Evolutionary conservation across 2,113 vertebrate genomes (phyloP), one percentile per base, ranked within the genome.

Genomic region (Lucifuga dentata): DNA sequence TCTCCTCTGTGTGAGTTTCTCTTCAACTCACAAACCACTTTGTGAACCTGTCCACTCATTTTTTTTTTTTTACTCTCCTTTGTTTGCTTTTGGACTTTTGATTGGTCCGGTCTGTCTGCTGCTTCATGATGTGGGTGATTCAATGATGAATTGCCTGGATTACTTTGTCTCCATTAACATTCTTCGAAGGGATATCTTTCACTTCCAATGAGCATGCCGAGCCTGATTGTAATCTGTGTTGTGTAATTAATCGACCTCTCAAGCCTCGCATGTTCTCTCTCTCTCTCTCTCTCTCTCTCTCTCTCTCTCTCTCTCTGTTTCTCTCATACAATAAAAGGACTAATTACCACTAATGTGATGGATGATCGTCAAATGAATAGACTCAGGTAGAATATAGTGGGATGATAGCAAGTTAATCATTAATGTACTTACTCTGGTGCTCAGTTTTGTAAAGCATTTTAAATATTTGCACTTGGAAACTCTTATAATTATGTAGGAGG

Each of bases 161-260:
- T 65, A 43, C 73, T 80, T 78, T 74, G 24, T 21, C 70, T 73
- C 84, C 68, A 86, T 91, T 86, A 90, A 88, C 84, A 88, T 90
- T 90, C 89, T 79, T 92, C 61, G n/a, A 19, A 53, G 60, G 80
- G 80, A 87, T 80, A 80, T 79, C 74, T 80, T 86, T 90, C 88
- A 85, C 72, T 82, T 88, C 73, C 73, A 84, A 73, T 83, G 45
- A 88, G 66, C 4, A 1, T 69, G 60, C 19, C 23, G 36, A 41
- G 26, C 33, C 50, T 79, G 78, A 83, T 74, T 44, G 55, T 88
- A 89, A 83, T 86, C 85, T 75, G 58, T 17, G 80, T 92, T 87
- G 85, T 50, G 38, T 87, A 90, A 87, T 80, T 59, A 73, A 61
- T 68, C 17, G 21, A 76, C 73, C 73, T 62, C 71, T 35, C 50